These are phyloP conservation scores for Dermolepida albohirtum DNA, from an alignment of 2,888 invertebrate species.

Conservation along the genomic window DNA sequence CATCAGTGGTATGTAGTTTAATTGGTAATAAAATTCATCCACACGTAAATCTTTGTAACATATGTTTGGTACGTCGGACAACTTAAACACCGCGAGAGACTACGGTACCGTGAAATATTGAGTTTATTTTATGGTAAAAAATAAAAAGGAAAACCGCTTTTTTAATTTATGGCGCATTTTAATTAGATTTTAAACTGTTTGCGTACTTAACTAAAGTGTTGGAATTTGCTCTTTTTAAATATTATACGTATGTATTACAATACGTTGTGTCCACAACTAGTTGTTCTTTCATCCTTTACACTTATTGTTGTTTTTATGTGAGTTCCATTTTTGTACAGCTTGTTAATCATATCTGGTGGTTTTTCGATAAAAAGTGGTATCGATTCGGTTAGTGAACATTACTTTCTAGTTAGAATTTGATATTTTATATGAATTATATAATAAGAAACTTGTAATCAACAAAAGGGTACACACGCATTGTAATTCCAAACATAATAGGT, in stretches of 20 bases:
- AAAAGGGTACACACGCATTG: no score
- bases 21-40: constrained; percentile 35
- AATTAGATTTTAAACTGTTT: constrained; percentile 17
- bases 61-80: constrained; percentile 26
- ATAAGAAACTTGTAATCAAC: neutral
- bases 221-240: no score
- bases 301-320: no score
- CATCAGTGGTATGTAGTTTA: constrained; percentile 21
- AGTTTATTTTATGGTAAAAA: constrained; percentile 21
- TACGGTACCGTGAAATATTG: constrained; percentile 19
- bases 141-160: constrained; percentile 6
- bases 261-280: no score
- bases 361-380: constrained; percentile 26
- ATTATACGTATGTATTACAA: no score
- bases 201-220: constrained; percentile 11
- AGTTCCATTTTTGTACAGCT: constrained; percentile 19
- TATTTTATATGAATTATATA: constrained; percentile 11
- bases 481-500: no score
- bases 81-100: constrained; percentile 31
- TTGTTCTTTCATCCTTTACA: no score
- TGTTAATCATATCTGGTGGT: constrained; percentile 26
- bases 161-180: constrained; percentile 23
- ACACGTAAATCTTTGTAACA: constrained; percentile 30
- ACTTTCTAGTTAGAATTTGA: constrained; percentile 28
- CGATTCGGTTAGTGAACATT: constrained; percentile 30